Evolutionary conservation across 2,113 vertebrate genomes (phyloP), one percentile per base, ranked within the genome.

Genomic region (Sinocyclocheilus grahami): DNA sequence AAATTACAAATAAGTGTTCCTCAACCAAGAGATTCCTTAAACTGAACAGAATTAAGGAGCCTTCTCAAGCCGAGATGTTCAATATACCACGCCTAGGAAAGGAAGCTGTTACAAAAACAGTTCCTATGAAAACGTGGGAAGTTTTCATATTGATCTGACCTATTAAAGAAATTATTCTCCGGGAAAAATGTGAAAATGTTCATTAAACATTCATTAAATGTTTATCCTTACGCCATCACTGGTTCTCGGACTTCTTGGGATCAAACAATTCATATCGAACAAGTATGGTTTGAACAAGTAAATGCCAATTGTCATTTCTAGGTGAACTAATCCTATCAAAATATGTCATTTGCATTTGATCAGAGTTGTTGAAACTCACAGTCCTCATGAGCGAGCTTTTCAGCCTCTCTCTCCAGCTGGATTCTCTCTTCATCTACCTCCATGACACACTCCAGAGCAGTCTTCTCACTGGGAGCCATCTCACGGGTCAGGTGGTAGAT

Each of bases 401-500:
- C 98, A 0, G 97, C 97, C 87, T 99, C 97, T 87, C 94, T 95
- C 91, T 99, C 98, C 90, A 99, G 90, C 96, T 96, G 96, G 86
- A 97, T 97, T 80, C 98, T 94, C 92, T 97, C 94, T 0, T 97
- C 96, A 67, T 99, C 98, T 86, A 99, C 98, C 86, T 99, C 98
- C 97, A 99, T 98, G 86, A 99, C 98, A 60, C 98, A 99, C 84
- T 97, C 94, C 51, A 99, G 93, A 9, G 98, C 96, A 0, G 97
- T 98, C 93, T 99, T 99, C 1, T 99, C 97, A 1, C 97, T 99
- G 74, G 98, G 97, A 0, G 97, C 93, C 98, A 99, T 99, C 93
- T 99, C 98, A 1, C 98, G 95, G 7, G 97, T 98, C 91, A 99
- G 94, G 89, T 99, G 98, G 91, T 99, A 99, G 92, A 99, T 99